A percentile compares a stretch with the other conserved stretches of the same genome.
Evolutionary conservation across 2,113 vertebrate species (phyloP).

Genomic region (Datnioides undecimradiatus): DNA sequence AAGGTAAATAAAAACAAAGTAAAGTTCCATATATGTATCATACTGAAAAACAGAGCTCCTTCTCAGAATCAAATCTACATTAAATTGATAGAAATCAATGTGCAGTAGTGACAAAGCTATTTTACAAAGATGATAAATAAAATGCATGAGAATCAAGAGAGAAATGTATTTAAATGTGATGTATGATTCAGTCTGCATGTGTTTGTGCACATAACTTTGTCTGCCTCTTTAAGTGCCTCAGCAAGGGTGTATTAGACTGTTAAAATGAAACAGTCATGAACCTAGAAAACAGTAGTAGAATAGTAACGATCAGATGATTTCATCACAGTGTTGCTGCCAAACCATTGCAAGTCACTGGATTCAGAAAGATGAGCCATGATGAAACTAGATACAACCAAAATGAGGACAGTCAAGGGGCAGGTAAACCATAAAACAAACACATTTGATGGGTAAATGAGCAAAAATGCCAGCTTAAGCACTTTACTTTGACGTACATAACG

Average conservation of each 20-base stretch:
- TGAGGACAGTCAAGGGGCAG: neutral
- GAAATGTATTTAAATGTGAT: neutral
- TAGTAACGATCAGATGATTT: constrained; percentile 1
- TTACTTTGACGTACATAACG: neutral
- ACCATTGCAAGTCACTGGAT: neutral
- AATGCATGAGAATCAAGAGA: neutral
- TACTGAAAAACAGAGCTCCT: neutral
- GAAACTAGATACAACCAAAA: neutral
- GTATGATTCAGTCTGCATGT: neutral
- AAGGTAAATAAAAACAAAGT: neutral
- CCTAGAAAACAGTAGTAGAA: neutral
- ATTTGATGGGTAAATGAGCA: neutral
- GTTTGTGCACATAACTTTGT: neutral
- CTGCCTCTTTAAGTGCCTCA: neutral
- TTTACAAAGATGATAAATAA: neutral
- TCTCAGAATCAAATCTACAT: neutral
- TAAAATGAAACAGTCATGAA: neutral
- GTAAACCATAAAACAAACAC: neutral
- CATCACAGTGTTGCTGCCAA: neutral
- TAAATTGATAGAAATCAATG: neutral
- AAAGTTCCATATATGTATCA: neutral
- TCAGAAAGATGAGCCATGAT: neutral
- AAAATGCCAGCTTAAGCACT: neutral
- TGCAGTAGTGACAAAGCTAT: neutral
- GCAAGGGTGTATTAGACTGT: neutral